These are phyloP conservation scores for Stegastes partitus DNA, from an alignment of 2,113 vertebrate species.

Conservation along the genomic window DNA sequence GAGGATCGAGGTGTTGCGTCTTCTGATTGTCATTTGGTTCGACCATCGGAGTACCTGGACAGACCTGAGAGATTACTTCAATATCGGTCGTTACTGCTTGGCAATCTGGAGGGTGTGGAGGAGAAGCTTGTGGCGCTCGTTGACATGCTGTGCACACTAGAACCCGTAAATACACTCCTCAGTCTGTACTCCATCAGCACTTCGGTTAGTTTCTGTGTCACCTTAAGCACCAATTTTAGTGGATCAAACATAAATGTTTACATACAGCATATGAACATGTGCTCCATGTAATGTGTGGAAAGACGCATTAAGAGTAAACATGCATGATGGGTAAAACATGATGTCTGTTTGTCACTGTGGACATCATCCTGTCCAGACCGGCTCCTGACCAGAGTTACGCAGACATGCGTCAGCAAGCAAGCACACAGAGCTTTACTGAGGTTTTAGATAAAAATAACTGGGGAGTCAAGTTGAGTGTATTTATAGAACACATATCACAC, in stretches of 20 bases:
- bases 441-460: constrained; percentile 46
- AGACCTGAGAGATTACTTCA: constrained; percentile 60
- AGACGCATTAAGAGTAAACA: neutral
- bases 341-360: constrained; percentile 5
- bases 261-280: too few species aligned
- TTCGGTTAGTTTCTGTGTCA: too few species aligned
- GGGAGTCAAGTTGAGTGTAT: constrained; percentile 32
- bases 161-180: too few species aligned
- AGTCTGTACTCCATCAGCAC: too few species aligned
- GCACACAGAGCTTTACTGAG: neutral
- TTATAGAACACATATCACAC: constrained; percentile 12
- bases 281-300: neutral
- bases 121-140: constrained; percentile 68
- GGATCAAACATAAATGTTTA: too few species aligned
- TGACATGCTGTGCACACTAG: constrained; percentile 56
- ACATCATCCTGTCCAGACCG: constrained; percentile 28
- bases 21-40: too few species aligned
- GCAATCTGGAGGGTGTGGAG: constrained; percentile 53
- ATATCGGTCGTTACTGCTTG: constrained; percentile 63
- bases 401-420: too few species aligned
- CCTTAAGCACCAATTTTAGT: too few species aligned
- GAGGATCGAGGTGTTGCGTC: too few species aligned
- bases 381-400: constrained; percentile 49
- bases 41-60: too few species aligned
- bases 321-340: constrained; percentile 15